phyloP scores from a whole-genome alignment of 92 coral and sea anemone genomes.

The Metridium senile region DNA sequence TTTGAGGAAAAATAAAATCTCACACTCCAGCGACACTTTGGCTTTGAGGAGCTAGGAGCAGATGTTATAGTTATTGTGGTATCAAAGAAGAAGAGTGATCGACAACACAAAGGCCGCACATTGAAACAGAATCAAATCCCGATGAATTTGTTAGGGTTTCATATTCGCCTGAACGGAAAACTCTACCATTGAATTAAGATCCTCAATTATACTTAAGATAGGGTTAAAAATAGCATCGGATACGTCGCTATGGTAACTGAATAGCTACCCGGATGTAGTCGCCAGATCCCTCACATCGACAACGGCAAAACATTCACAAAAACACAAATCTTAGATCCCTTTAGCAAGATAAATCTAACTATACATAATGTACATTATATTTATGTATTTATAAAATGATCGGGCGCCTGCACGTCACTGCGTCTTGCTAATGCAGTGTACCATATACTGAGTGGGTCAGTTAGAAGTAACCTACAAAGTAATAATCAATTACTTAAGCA shows the following conservation, averaged over 20 bases:
- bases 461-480: too few relatives aligned
- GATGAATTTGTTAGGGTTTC: not conserved
- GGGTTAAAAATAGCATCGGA: constrained; percentile 31
- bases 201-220: not conserved
- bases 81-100: too few relatives aligned
- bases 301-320: not conserved
- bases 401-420: too few relatives aligned
- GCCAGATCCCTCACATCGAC: not conserved
- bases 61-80: too few relatives aligned
- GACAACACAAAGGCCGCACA: too few relatives aligned
- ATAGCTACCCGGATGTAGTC: constrained; percentile 19
- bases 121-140: too few relatives aligned
- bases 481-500: not conserved
- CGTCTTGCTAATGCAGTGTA: not conserved
- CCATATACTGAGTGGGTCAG: not conserved
- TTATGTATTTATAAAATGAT: too few relatives aligned
- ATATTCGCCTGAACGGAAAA: not conserved
- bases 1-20: too few relatives aligned
- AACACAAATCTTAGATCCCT: not conserved
- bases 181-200: not conserved
- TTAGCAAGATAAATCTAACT: too few relatives aligned
- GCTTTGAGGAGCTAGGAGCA: too few relatives aligned
- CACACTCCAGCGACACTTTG: too few relatives aligned
- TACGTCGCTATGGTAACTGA: constrained; percentile 15
- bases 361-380: too few relatives aligned